A percentile compares a stretch with the other conserved stretches of the same genome.
Conservation (phyloP, 2,797 vertebrate species). For the Leuciscus waleckii region DNA sequence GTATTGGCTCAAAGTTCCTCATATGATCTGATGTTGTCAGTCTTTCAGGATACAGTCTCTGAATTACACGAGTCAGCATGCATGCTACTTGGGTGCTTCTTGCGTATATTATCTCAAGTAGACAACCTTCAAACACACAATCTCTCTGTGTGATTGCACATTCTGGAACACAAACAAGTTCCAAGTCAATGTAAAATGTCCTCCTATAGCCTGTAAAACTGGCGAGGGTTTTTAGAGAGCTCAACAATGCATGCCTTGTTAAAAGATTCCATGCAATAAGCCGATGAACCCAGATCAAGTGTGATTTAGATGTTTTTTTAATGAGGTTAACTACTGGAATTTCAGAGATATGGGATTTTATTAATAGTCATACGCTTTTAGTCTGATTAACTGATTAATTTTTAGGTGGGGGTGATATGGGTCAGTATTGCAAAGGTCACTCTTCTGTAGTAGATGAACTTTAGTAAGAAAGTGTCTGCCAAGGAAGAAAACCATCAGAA, state of each 20-base stretch:
- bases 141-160: constrained; percentile 17
- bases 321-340: constrained; percentile 27
- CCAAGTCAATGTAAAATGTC: not conserved
- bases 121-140: constrained; percentile 14
- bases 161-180: constrained; percentile 9
- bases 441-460: not conserved
- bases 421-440: constrained; percentile 17
- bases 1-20: constrained; percentile 35
- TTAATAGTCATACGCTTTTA: not conserved
- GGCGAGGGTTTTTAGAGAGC: not conserved
- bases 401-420: constrained; percentile 5
- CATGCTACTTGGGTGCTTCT: constrained; percentile 2
- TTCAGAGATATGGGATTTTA: constrained; percentile 11
- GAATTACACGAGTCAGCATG: constrained; percentile 9
- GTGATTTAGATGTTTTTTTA: constrained; percentile 37
- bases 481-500: not conserved
- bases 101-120: constrained; percentile 25
- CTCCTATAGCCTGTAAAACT: constrained; percentile 3
- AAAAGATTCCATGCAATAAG: constrained; percentile 39
- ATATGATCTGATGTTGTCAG: not conserved
- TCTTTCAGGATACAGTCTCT: constrained; percentile 43
- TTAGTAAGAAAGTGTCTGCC: not conserved
- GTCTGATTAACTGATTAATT: not conserved
- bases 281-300: constrained; percentile 22
- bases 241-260: constrained; percentile 40